Percentiles rank a stretch among this genome's conserved stretches.
Evolutionary conservation across 1,140 invertebrate genomes (phyloP).

Genomic region (Centruroides sculpturatus): DNA sequence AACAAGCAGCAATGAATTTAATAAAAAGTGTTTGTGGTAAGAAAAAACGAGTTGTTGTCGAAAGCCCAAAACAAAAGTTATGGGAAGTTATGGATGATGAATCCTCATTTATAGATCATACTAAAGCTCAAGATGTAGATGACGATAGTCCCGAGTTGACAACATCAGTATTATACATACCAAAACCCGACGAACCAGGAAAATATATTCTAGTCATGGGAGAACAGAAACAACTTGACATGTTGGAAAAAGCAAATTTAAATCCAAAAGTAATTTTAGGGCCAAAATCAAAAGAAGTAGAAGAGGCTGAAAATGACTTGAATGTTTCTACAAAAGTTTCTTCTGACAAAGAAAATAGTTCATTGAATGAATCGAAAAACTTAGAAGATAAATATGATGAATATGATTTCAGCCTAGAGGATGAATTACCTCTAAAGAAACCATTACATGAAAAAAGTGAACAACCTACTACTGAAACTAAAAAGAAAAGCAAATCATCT

Average conservation of each 20-base stretch:
- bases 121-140: not conserved
- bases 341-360: too few relatives aligned
- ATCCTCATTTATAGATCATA: not conserved
- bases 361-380: too few relatives aligned
- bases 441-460: too few relatives aligned
- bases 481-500: too few relatives aligned
- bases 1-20: not conserved
- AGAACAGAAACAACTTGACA: slow-evolving; percentile 6
- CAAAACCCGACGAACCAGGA: slow-evolving; percentile 10
- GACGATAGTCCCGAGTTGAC: not conserved
- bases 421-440: too few relatives aligned
- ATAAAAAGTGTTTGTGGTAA: not conserved
- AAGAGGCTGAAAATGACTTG: too few relatives aligned
- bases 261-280: slow-evolving; percentile 8
- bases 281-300: not conserved
- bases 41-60: not conserved
- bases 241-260: slow-evolving; percentile 9
- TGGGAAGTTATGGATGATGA: not conserved
- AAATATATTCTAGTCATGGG: slow-evolving; percentile 13
- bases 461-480: too few relatives aligned
- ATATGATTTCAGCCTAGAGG: too few relatives aligned
- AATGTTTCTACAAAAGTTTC: too few relatives aligned
- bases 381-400: too few relatives aligned
- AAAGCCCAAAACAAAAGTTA: not conserved
- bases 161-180: slow-evolving; percentile 10